A percentile compares a stretch with the other conserved stretches of the same genome.
Conservation (phyloP, 2,797 vertebrate species). For the Dendrocincla fuliginosa region DNA sequence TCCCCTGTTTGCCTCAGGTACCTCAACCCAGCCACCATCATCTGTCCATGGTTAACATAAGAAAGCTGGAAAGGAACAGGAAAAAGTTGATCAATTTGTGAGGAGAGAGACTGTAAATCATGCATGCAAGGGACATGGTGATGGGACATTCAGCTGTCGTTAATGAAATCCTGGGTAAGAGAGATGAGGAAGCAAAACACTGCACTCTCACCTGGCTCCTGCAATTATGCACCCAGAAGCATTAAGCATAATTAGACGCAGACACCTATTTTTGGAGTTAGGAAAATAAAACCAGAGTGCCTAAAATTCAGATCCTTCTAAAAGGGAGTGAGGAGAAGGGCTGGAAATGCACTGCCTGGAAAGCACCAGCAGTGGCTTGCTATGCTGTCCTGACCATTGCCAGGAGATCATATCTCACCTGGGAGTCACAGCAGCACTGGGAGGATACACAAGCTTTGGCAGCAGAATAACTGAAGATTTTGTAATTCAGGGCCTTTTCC, state of each 20-base stretch:
- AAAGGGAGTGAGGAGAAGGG: background rate
- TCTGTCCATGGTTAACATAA: background rate
- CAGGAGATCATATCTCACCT: background rate
- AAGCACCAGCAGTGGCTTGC: background rate
- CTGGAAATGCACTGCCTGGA: background rate
- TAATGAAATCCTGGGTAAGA: constrained; percentile 31
- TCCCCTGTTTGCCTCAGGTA: background rate
- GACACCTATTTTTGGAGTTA: constrained; percentile 43
- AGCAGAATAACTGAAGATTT: background rate
- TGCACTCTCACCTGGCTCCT: constrained; percentile 2
- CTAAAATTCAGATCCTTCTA: constrained; percentile 19
- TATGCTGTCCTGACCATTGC: background rate
- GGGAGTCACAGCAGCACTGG: background rate
- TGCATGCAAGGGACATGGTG: background rate
- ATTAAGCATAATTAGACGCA: constrained; percentile 51
- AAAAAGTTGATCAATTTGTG: background rate
- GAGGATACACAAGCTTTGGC: background rate
- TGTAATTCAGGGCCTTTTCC: background rate
- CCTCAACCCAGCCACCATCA: background rate
- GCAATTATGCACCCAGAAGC: constrained; percentile 32
- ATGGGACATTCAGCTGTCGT: background rate
- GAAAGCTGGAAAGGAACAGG: background rate
- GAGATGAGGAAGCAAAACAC: background rate
- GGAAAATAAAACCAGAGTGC: constrained; percentile 32
- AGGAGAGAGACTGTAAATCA: background rate